These are phyloP conservation scores for Pachypsylla venusta DNA, from an alignment of 1,140 invertebrate genomes.

Conservation along the genomic window DNA sequence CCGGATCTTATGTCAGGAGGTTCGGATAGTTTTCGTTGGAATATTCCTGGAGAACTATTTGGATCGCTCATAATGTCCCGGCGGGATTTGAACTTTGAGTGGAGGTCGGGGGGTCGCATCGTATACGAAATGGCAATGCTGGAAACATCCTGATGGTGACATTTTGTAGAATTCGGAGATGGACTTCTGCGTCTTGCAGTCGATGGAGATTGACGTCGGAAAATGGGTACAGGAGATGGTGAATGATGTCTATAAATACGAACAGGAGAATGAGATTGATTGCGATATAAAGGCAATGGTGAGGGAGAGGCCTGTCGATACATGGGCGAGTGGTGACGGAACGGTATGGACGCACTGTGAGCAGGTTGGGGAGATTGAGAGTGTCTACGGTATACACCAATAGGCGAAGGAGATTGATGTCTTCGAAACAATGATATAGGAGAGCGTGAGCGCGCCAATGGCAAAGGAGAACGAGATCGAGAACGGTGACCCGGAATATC, in stretches of 20 bases:
- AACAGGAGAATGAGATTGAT: constrained; percentile 14
- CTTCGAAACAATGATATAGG: constrained; percentile 14
- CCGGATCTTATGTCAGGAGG: constrained; percentile 11
- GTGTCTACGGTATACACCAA: constrained; percentile 6
- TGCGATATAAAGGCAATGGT: constrained; percentile 14
- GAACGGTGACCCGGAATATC: constrained; percentile 14
- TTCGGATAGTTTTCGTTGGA: constrained; percentile 15
- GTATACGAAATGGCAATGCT: constrained; percentile 19
- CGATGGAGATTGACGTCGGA: constrained; percentile 18
- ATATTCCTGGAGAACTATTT: constrained; percentile 14
- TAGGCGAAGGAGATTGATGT: constrained; percentile 17
- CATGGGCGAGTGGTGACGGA: constrained; percentile 8
- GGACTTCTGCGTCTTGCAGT: constrained; percentile 13
- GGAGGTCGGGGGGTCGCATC: constrained; percentile 17
- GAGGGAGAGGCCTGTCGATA: constrained; percentile 15
- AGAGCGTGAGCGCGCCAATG: constrained; percentile 13
- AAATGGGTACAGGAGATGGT: constrained; percentile 16
- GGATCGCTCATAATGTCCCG: constrained; percentile 19
- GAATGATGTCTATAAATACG: constrained; percentile 15
- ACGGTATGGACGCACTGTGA: constrained; percentile 11
- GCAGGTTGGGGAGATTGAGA: constrained; percentile 19
- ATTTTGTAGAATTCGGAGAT: constrained; percentile 16
- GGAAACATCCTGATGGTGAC: constrained; percentile 17
- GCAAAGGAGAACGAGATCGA: constrained; percentile 10
- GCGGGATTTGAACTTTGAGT: constrained; percentile 14